These are phyloP conservation scores for Engystomops pustulosus DNA, from an alignment of 2,113 vertebrate species.

Conservation along the genomic window DNA sequence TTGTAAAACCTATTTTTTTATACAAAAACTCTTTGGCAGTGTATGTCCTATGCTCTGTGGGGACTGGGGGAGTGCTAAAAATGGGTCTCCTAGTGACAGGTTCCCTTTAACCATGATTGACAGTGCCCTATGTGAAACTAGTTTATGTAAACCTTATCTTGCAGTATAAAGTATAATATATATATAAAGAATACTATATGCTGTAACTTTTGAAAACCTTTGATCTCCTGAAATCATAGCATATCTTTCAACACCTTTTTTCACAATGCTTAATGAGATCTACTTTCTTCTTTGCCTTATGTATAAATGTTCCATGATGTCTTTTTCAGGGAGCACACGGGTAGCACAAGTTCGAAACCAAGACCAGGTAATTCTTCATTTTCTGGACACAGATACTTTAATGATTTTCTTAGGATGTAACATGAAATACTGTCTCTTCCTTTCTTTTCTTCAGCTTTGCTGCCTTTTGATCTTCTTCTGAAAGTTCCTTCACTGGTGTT, in stretches of 20 bases:
- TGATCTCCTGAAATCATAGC: background rate
- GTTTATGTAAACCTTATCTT: too few relatives aligned
- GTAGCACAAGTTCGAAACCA: constrained; percentile 71
- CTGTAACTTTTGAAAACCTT: too few relatives aligned
- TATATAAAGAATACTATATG: too few relatives aligned
- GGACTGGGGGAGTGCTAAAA: too few relatives aligned
- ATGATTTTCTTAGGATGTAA: background rate
- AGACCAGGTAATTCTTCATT: constrained; percentile 75
- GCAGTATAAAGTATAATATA: too few relatives aligned
- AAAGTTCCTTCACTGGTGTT: constrained; percentile 59
- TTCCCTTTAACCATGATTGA: too few relatives aligned
- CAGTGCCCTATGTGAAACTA: too few relatives aligned
- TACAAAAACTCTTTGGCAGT: too few relatives aligned
- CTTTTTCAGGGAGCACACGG: constrained; percentile 65
- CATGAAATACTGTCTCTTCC: constrained; percentile 57
- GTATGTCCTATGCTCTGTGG: too few relatives aligned
- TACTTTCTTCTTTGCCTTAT: background rate
- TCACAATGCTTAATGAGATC: background rate
- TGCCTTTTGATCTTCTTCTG: constrained; percentile 67
- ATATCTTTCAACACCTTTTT: background rate
- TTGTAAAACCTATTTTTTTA: too few relatives aligned
- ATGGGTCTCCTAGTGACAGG: too few relatives aligned
- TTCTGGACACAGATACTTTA: constrained; percentile 12
- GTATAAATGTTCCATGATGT: background rate
- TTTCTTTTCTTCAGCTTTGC: constrained; percentile 71